Base-by-base conservation (phyloP, 2,113 vertebrate genomes). In the Saimiri boliviensis region DNA sequence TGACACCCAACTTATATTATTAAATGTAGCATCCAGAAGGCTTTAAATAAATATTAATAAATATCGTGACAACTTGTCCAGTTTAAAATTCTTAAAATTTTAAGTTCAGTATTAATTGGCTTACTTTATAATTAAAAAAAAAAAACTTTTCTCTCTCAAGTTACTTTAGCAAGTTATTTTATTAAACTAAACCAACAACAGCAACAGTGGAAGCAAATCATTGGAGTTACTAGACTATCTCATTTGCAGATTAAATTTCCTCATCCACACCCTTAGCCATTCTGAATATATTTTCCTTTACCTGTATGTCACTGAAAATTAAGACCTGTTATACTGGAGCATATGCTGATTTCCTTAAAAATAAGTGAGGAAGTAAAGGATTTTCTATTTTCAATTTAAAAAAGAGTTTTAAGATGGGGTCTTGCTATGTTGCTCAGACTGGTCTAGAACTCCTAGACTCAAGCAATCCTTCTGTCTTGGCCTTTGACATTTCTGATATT, bases 281-380 rank as follows among this genome's bases (percentile, higher is more conserved):
- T 73, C 45, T 89, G 63, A 89, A 47, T 42, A 23, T 49, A 80
- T 89, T 85, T 81, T 32, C 37, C 83, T 70, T 32, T n/a, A 19
- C 68, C 4, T n/a, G 1, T 14, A 56, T 47, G 37, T 80, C 35
- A 68, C 42, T 89, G 60, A 58, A 35, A 96, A 49, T 73, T 66
- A 80, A 73, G 30, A 16, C 16, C 47, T 58, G 5, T 45, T 92
- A 45, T 84, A 42, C 32, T 90, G 45, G 30, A 87, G 23, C 47
- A 86, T 80, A 76, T 66, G 52, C 47, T 81, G 37, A 81, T 92
- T 94, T 94, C 54, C 54, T 89, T 85, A 92, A 89, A 76, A 97
- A 89, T 81, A 81, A 83, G 47, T 2, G 60, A 45, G 35, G 37
- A 86, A 40, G 58, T 92, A 19, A 63, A 32, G 14, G 60, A 63